A percentile compares a stretch with the other conserved stretches of the same genome.
phyloP scores from a whole-genome alignment of 64 coral and sea anemone genomes.

The Porites australiensis region DNA sequence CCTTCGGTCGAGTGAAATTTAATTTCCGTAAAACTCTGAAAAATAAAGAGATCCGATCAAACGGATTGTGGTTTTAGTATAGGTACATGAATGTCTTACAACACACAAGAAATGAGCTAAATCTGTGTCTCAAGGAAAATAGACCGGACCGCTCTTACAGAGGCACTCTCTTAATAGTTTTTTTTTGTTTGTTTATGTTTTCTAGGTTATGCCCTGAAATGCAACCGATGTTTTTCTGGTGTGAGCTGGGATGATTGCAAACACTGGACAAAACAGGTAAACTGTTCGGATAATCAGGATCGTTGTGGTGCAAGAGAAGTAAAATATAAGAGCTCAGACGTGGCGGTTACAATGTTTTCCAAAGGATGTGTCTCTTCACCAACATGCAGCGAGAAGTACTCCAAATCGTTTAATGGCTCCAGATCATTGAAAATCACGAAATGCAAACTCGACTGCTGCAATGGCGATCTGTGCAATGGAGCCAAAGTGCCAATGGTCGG shows the following conservation, averaged over 20 bases:
- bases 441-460: no score
- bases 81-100: no score
- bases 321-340: background rate
- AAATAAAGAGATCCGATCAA: conserved; percentile 2
- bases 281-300: background rate
- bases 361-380: background rate
- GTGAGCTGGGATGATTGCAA: background rate
- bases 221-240: background rate
- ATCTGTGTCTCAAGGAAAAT: no score
- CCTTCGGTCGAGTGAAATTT: background rate
- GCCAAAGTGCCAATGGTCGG: no score
- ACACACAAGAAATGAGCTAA: no score
- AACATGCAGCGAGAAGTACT: background rate
- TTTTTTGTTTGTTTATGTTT: no score
- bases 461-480: no score
- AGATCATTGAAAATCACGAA: no score
- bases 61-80: background rate
- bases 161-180: no score
- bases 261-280: background rate
- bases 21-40: conserved; percentile 2
- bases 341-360: background rate
- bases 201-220: background rate
- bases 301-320: background rate
- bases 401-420: no score
- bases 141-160: no score